Evolutionary conservation across 1,140 invertebrate species (phyloP), one percentile per base, ranked within the genome.

Genomic region (Cyphomyrmex costatus): DNA sequence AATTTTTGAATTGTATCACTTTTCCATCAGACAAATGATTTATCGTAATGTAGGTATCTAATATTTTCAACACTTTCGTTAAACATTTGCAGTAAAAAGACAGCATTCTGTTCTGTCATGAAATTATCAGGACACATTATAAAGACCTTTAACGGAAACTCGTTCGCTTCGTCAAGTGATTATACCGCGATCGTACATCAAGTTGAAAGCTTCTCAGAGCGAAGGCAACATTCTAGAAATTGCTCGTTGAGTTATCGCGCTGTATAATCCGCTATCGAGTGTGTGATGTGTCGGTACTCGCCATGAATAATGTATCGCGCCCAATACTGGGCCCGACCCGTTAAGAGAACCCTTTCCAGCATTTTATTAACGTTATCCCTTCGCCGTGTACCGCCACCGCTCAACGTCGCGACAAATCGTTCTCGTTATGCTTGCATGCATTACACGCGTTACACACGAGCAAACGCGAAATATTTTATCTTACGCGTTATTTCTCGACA

Each of bases 241-340:
- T 77, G 33, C 56, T 63, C 74, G 74, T 77, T 63, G 36, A 63
- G 56, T 77, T 77, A 61, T 63, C 58, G 74, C 10, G 21, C 58
- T 27, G 8, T 63, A 33, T 77, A 77, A 77, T 77, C 36, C 74
- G 33, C 33, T 77, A 77, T 77, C 74, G 74, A 77, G 74, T 77
- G 74, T 77, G 74, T 27, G 33, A 77, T 77, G 33, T 42, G 73
- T 60, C 27, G 24, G 74, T 63, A 63, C 10, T 21, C 21, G 56
- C 10, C 74, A 77, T 77, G 74, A 77, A 77, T 77, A 77, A 77
- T 77, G 74, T 77, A 77, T 77, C 73, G 73, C 8, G 16, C 33
- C 21, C 73, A 76, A 42, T 19, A 42, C 27, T 30, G 53, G 51
- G 51, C 30, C 14, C n/a, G 36, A 61, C 24, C 36, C 53, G 56